Percentiles rank a stretch among this genome's conserved stretches.
Evolutionary conservation across 2,113 vertebrate genomes (phyloP).

Genomic region (Brachirus orientalis): DNA sequence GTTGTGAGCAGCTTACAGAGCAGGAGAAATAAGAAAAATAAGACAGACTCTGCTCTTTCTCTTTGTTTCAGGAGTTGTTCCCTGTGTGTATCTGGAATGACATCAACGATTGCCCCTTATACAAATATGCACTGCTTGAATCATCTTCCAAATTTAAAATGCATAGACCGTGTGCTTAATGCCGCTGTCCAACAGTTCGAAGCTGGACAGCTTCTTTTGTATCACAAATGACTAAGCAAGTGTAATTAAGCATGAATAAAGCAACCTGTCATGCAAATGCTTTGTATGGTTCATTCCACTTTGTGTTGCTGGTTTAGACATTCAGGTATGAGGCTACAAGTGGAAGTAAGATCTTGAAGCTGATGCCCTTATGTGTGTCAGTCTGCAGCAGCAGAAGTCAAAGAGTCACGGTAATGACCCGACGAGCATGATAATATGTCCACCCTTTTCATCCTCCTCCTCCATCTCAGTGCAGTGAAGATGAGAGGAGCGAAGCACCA

Average conservation of each 20-base stretch:
- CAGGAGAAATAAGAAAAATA: constrained; percentile 48
- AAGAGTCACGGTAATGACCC: constrained; percentile 14
- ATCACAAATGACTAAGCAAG: constrained; percentile 16
- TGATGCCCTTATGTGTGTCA: neutral
- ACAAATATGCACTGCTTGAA: constrained; percentile 52
- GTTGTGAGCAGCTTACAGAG: constrained; percentile 50
- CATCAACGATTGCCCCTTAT: constrained; percentile 67
- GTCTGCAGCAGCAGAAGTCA: neutral
- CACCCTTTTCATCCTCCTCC: constrained; percentile 18
- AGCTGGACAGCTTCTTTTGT: constrained; percentile 27
- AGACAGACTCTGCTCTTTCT: constrained; percentile 40
- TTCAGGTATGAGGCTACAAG: neutral
- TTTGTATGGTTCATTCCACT: neutral
- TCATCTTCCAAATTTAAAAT: constrained; percentile 56
- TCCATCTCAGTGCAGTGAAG: constrained; percentile 17
- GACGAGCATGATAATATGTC: constrained; percentile 16
- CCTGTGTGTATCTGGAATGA: constrained; percentile 66
- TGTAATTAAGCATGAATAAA: constrained; percentile 24
- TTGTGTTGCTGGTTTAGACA: neutral
- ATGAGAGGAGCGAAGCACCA: constrained; percentile 13
- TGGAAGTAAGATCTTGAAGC: neutral
- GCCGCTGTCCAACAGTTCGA: constrained; percentile 17
- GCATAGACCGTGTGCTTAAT: constrained; percentile 37
- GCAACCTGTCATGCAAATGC: neutral
- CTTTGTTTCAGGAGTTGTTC: constrained; percentile 62